phyloP scores from a whole-genome alignment of 2,888 invertebrate species.

The Ormyrus nitidulus region DNA sequence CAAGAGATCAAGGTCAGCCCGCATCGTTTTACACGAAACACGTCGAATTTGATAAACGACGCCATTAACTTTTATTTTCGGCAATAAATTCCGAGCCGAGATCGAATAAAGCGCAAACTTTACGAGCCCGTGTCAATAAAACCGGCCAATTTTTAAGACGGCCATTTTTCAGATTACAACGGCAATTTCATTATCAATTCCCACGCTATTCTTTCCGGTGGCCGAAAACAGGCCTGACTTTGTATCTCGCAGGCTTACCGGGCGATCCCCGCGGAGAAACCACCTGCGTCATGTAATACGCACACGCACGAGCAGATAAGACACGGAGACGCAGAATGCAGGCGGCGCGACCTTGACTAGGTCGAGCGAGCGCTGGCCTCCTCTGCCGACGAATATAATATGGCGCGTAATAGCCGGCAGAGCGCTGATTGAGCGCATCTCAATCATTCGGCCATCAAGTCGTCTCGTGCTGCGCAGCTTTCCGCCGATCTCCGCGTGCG shows the following conservation, averaged over 20 bases:
- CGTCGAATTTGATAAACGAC: too few species aligned
- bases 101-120: too few species aligned
- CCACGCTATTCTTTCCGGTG: too few species aligned
- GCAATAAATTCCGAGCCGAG: not conserved
- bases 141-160: too few species aligned
- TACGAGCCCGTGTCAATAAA: too few species aligned
- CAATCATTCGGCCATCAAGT: slow-evolving; percentile 46
- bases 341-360: slow-evolving; percentile 73
- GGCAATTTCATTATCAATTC: too few species aligned
- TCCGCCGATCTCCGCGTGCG: not conserved
- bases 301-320: slow-evolving; percentile 61
- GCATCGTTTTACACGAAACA: too few species aligned
- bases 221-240: too few species aligned
- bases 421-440: slow-evolving; percentile 63
- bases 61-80: too few species aligned
- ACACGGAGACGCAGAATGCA: slow-evolving; percentile 74
- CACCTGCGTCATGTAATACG: not conserved
- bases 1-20: too few species aligned
- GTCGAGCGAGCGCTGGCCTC: slow-evolving; percentile 69
- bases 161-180: too few species aligned
- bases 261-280: not conserved
- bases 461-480: slow-evolving; percentile 10
- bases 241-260: too few species aligned
- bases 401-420: slow-evolving; percentile 20
- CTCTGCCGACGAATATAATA: slow-evolving; percentile 37